phyloP scores from a whole-genome alignment of 1,140 invertebrate species.

The Plutomurus gul region DNA sequence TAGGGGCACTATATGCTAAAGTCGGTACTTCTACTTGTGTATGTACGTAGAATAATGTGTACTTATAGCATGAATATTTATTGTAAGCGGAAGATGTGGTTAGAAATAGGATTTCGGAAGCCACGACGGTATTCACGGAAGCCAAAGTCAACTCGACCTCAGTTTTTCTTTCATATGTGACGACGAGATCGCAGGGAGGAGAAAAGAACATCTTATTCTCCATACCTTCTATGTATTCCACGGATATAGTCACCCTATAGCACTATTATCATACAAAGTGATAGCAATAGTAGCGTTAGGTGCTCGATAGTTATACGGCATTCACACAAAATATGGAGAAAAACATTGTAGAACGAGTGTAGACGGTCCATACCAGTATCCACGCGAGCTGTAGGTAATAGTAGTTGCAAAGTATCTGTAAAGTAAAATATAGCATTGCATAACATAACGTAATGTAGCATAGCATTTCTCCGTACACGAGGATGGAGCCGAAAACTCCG shows the following conservation, averaged over 20 bases:
- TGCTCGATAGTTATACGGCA: too few species aligned
- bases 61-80: constrained; percentile 13
- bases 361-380: background rate
- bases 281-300: too few species aligned
- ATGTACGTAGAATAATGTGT: background rate
- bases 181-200: too few species aligned
- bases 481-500: background rate
- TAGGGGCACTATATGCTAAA: too few species aligned
- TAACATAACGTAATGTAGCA: background rate
- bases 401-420: background rate
- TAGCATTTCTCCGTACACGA: background rate
- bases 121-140: background rate
- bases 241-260: too few species aligned
- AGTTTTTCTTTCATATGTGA: too few species aligned
- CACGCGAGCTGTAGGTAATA: background rate
- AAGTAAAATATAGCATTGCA: background rate
- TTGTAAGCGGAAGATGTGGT: constrained; percentile 22
- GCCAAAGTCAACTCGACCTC: too few species aligned
- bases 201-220: too few species aligned
- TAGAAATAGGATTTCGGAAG: constrained; percentile 18
- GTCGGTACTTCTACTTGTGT: background rate
- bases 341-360: too few species aligned
- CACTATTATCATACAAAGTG: too few species aligned
- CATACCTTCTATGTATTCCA: too few species aligned
- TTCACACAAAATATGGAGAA: too few species aligned